phyloP scores from a whole-genome alignment of 2,797 vertebrate genomes.

The Sphaeramia orbicularis region DNA sequence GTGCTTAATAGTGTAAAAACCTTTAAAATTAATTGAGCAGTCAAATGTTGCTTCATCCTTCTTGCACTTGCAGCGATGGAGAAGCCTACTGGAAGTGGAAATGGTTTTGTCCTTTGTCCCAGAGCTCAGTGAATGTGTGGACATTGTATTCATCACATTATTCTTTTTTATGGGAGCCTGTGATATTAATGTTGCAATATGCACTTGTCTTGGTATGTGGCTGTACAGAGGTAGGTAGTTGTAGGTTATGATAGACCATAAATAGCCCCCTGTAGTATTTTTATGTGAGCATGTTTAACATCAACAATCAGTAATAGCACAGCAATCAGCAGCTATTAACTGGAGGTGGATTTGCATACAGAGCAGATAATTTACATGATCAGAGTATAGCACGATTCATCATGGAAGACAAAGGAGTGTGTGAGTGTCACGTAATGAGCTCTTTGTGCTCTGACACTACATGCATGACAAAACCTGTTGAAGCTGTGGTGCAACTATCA shows the following conservation, averaged over 20 bases:
- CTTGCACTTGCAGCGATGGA: constrained; percentile 57
- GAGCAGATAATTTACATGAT: constrained; percentile 66
- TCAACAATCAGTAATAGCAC: constrained; percentile 55
- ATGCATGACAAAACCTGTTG: constrained; percentile 34
- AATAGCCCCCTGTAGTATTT: constrained; percentile 44
- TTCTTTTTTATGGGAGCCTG: constrained; percentile 49
- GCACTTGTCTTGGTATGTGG: constrained; percentile 19
- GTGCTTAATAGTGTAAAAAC: constrained; percentile 77
- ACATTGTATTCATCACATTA: constrained; percentile 49
- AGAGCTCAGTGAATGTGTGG: constrained; percentile 32
- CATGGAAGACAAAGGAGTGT: constrained; percentile 27
- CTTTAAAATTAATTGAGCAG: constrained; percentile 77
- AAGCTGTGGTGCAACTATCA: constrained; percentile 16
- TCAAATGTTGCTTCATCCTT: constrained; percentile 68
- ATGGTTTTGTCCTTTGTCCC: constrained; percentile 53
- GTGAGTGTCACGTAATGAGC: constrained; percentile 43
- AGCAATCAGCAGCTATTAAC: constrained; percentile 69
- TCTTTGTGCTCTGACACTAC: constrained; percentile 51
- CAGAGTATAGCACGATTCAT: constrained; percentile 41
- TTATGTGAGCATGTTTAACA: constrained; percentile 54
- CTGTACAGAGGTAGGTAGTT: constrained; percentile 30
- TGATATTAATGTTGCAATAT: constrained; percentile 49
- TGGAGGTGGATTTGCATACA: constrained; percentile 65
- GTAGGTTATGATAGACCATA: constrained; percentile 40
- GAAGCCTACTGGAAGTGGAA: constrained; percentile 52